phyloP scores from a whole-genome alignment of 2,797 vertebrate genomes.

The Cynopterus sphinx region DNA sequence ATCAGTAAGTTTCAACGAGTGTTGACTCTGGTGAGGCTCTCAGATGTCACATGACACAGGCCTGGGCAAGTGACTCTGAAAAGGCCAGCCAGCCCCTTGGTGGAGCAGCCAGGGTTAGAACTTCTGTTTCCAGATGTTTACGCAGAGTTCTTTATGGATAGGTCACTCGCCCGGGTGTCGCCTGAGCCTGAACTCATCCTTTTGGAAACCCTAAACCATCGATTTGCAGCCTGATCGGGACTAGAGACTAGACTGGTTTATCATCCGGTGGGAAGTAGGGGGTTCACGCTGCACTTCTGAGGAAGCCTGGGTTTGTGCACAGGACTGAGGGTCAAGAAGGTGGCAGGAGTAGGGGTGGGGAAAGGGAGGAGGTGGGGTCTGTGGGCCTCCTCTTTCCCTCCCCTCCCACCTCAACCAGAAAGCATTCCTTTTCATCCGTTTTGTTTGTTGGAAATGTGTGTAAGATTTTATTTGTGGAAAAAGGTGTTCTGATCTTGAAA shows the following conservation, averaged over 20 bases:
- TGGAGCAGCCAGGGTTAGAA: neutral
- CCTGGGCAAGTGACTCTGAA: neutral
- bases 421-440: neutral
- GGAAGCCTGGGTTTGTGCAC: neutral
- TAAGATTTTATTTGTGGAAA: neutral
- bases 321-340: neutral
- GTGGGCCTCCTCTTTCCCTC: neutral
- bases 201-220: neutral
- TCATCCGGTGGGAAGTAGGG: neutral
- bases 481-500: neutral
- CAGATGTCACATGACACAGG: neutral
- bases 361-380: too few relatives aligned
- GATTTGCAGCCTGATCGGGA: neutral
- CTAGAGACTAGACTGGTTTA: neutral
- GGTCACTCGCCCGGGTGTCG: neutral
- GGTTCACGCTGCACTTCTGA: neutral
- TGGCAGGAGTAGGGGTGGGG: too few relatives aligned
- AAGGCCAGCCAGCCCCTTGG: neutral
- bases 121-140: neutral
- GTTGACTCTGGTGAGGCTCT: neutral
- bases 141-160: neutral
- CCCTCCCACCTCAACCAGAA: neutral
- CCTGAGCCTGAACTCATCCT: neutral
- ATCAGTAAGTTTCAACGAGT: neutral
- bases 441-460: neutral